Percentiles rank a stretch among this genome's conserved stretches.
These are phyloP conservation scores for Orchesellides sinensis DNA, from an alignment of 2,888 invertebrate species.

Conservation along the genomic window DNA sequence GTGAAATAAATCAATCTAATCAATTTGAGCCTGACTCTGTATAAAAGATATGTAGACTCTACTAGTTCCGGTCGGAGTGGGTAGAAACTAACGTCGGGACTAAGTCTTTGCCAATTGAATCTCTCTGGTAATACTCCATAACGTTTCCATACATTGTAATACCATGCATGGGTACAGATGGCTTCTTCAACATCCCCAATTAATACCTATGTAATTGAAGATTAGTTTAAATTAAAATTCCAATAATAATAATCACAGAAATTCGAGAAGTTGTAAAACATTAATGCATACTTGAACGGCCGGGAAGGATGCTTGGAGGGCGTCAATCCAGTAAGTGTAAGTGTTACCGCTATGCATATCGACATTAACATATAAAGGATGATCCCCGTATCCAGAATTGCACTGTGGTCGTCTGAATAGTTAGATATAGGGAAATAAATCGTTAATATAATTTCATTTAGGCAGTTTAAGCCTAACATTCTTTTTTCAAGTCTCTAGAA, in stretches of 20 bases:
- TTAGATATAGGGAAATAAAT: too few relatives aligned
- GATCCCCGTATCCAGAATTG: constrained; percentile 80
- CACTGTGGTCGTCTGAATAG: constrained; percentile 78
- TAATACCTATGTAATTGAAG: constrained; percentile 77
- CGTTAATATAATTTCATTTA: too few relatives aligned
- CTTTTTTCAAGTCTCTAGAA: too few relatives aligned
- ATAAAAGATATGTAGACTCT: constrained; percentile 82
- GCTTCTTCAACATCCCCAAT: constrained; percentile 83
- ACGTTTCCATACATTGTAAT: constrained; percentile 81
- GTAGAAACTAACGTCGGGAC: constrained; percentile 81
- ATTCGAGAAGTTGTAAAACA: too few relatives aligned
- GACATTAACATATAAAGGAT: constrained; percentile 82
- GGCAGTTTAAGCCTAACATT: too few relatives aligned
- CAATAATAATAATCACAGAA: too few relatives aligned
- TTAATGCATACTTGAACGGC: constrained; percentile 76
- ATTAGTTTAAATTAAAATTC: too few relatives aligned
- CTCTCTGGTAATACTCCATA: constrained; percentile 80
- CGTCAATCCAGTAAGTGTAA: constrained; percentile 82
- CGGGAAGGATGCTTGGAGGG: constrained; percentile 80
- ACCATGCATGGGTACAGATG: constrained; percentile 82
- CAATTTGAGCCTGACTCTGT: constrained; percentile 61
- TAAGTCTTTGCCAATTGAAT: constrained; percentile 78
- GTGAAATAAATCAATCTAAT: not conserved
- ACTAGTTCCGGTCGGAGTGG: constrained; percentile 82
- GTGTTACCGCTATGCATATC: constrained; percentile 81